Conservation (phyloP, 2,113 vertebrate genomes). For the Caracal caracal region DNA sequence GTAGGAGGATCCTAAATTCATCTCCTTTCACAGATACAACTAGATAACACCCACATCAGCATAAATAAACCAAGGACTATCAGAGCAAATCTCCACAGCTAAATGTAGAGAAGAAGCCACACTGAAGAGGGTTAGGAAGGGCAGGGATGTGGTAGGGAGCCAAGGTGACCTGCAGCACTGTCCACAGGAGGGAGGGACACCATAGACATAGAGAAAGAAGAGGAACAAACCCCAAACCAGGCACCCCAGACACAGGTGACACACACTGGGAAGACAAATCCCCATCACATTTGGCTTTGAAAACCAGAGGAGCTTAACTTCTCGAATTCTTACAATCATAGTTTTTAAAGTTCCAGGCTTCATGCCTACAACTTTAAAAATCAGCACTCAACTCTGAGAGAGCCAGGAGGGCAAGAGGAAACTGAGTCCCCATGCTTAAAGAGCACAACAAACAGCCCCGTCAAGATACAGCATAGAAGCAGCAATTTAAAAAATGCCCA, state of each 20-base stretch:
- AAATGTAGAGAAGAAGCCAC: neutral
- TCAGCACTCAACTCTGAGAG: neutral
- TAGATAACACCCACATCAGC: neutral
- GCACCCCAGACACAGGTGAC: neutral
- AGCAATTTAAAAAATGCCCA: neutral
- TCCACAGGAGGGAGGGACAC: neutral
- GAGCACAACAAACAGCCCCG: neutral
- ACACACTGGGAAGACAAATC: neutral
- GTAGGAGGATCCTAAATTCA: neutral
- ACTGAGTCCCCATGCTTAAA: neutral
- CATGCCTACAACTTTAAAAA: neutral
- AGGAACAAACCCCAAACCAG: neutral
- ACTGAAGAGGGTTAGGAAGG: neutral
- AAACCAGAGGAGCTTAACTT: neutral
- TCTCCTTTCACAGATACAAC: neutral
- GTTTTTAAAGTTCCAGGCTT: neutral
- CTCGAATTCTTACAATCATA: neutral
- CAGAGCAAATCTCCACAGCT: neutral
- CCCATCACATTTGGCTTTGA: neutral
- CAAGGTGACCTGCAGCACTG: neutral
- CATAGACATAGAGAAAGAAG: neutral
- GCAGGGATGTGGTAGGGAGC: neutral
- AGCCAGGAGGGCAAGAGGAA: neutral
- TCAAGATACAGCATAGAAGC: neutral
- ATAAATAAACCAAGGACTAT: neutral